Evolutionary conservation across 1,140 invertebrate species (phyloP).

Genomic region (Drosophila neocordata): DNA sequence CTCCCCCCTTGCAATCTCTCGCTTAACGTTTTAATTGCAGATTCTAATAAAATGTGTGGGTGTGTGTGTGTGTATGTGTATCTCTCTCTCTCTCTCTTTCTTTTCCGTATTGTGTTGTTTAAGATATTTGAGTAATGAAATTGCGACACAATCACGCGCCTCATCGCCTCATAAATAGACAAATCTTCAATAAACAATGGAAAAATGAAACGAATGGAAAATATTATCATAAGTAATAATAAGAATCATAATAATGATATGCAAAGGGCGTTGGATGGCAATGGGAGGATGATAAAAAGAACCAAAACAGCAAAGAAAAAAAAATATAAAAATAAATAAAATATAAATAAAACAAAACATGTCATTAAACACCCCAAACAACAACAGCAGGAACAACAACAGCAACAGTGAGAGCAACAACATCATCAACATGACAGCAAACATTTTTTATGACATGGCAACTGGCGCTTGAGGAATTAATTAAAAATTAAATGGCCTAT

Average conservation of each 20-base stretch:
- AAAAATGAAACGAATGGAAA: slow-evolving; percentile 44
- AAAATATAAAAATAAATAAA: slow-evolving; percentile 17
- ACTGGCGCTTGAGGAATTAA: slow-evolving; percentile 79
- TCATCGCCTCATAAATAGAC: slow-evolving; percentile 59
- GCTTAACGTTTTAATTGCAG: slow-evolving; percentile 57
- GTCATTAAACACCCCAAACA: slow-evolving; percentile 59
- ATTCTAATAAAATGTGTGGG: slow-evolving; percentile 20
- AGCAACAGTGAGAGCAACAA: slow-evolving; percentile 13
- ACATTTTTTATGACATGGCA: slow-evolving; percentile 76
- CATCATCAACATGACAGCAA: slow-evolving; percentile 64
- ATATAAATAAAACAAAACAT: slow-evolving; percentile 59
- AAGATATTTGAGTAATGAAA: slow-evolving; percentile 64
- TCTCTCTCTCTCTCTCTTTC: neutral
- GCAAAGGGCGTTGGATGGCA: slow-evolving; percentile 26
- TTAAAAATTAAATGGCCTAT: slow-evolving; percentile 80
- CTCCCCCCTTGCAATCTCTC: neutral
- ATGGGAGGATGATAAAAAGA: neutral
- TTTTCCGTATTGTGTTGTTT: neutral
- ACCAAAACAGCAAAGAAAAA: neutral
- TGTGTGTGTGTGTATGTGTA: neutral
- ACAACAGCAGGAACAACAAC: neutral
- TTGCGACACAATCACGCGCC: slow-evolving; percentile 54
- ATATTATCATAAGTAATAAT: slow-evolving; percentile 19
- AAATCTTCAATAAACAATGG: slow-evolving; percentile 72
- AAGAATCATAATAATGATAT: slow-evolving; percentile 74